Evolutionary conservation across 1,140 invertebrate species (phyloP).

Genomic region (Rhyacophila brunnea): DNA sequence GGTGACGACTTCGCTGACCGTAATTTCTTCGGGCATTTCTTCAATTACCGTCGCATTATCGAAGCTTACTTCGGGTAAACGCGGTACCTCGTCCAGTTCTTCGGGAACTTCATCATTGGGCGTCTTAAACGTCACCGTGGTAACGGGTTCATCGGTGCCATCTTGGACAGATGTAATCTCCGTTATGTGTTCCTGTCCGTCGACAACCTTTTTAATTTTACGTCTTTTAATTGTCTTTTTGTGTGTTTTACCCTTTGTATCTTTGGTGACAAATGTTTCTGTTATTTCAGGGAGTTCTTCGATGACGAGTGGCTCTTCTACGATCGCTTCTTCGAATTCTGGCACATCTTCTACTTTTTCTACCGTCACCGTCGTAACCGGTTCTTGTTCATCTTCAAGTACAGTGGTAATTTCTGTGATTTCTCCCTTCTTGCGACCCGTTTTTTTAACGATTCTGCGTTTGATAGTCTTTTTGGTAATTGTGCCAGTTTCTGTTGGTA

Average conservation of each 20-base stretch:
- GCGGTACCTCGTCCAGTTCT: slow-evolving; percentile 14
- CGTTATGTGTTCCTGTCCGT: slow-evolving; percentile 41
- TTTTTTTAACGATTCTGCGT: no score
- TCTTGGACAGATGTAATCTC: slow-evolving; percentile 42
- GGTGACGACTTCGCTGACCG: slow-evolving; percentile 43
- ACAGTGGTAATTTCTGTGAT: no score
- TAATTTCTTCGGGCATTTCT: slow-evolving; percentile 43
- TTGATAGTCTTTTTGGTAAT: no score
- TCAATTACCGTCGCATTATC: slow-evolving; percentile 12
- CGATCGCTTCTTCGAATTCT: slow-evolving; percentile 25
- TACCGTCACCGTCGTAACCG: no score
- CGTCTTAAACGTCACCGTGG: slow-evolving; percentile 26
- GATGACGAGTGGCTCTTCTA: slow-evolving; percentile 40
- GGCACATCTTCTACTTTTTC: no score
- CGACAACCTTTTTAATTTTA: slow-evolving; percentile 41
- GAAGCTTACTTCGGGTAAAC: slow-evolving; percentile 3
- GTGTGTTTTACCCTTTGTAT: neutral
- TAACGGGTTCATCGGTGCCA: slow-evolving; percentile 23
- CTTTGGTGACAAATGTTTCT: neutral
- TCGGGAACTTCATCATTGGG: slow-evolving; percentile 14
- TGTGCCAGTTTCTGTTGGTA: no score
- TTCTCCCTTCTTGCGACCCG: no score
- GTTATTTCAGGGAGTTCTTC: slow-evolving; percentile 18
- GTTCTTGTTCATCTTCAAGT: no score
- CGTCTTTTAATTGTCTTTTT: slow-evolving; percentile 34